Base-by-base conservation (phyloP, 1,140 invertebrate genomes). In the Carposina sasakii region DNA sequence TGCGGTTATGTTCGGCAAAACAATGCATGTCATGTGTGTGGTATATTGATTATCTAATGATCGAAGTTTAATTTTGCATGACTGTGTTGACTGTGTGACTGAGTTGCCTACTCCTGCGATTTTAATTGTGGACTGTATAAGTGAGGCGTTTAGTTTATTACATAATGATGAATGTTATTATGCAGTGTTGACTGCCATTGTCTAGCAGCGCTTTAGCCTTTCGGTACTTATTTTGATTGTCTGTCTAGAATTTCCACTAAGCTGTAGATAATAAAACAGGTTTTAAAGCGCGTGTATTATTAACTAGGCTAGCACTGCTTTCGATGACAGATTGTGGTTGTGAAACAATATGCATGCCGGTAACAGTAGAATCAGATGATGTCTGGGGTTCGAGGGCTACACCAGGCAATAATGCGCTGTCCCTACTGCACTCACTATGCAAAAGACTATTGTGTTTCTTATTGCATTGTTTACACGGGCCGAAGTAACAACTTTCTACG, bases 51-150 rank as follows among this genome's bases (percentile, higher is more conserved):
- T 45, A 21, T 30, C 44, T 50, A 48, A 54, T 6, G 47, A 60
- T 33, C 48, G 41, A 16, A 60, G 42, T 20, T 28, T 30, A 47
- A 60, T 47, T 19, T 60, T 39, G 30, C 57, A 60, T 24, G 43
- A 40, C 33, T 56, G 15, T 19, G 44, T 59, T 0, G 56, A 54
- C 16, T 63, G 56, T 3, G 53, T 49, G 3, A 63, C 24, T 2
- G 43, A 43, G 19, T 58, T 37, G 16, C 61, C 62, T 45, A 65
- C 53, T n/a, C 62, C 58, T 20, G 31, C 26, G 22, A 62, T 22
- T 45, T 54, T 47, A 52, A 55, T 39, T 52, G 56, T 51, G 54
- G 59, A 66, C 59, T 62, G 60, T 62, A 54, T 51, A 15, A 54
- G 43, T 36, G 26, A 40, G n/a, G 45, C 10, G 24, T 66, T 60